These are phyloP conservation scores for Ranitomeya variabilis DNA, from an alignment of 2,113 vertebrate species.

Conservation along the genomic window DNA sequence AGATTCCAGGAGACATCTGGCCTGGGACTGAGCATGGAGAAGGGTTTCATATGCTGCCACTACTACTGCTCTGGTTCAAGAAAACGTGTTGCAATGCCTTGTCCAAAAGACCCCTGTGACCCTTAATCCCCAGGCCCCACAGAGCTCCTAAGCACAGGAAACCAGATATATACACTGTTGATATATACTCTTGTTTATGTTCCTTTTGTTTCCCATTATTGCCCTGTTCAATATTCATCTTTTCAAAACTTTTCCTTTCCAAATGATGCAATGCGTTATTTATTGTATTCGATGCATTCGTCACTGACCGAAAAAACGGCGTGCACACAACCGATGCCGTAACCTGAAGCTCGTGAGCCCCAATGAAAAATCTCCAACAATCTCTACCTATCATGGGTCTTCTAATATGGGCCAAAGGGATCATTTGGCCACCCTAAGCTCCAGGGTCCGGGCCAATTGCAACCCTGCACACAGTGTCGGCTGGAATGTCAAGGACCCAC, in stretches of 20 bases:
- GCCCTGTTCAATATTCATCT: neutral
- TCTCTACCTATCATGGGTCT: too few relatives aligned
- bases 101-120: slow-evolving; percentile 22
- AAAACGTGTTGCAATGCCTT: slow-evolving; percentile 50
- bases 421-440: too few relatives aligned
- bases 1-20: slow-evolving; percentile 57
- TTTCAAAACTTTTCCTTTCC: neutral
- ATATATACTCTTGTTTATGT: slow-evolving; percentile 13
- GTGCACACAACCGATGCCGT: too few relatives aligned
- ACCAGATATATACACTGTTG: slow-evolving; percentile 8
- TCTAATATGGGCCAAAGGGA: too few relatives aligned
- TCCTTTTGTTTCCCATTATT: neutral
- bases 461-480: too few relatives aligned
- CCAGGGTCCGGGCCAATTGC: too few relatives aligned
- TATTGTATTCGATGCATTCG: neutral
- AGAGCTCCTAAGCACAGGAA: slow-evolving; percentile 38
- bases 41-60: slow-evolving; percentile 44
- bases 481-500: too few relatives aligned
- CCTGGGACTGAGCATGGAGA: slow-evolving; percentile 24
- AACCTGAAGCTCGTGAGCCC: too few relatives aligned
- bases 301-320: neutral
- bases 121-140: slow-evolving; percentile 29
- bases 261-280: neutral
- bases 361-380: too few relatives aligned
- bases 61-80: slow-evolving; percentile 13